phyloP scores from a whole-genome alignment of 1,140 invertebrate genomes.

The Drosophila seguyi region DNA sequence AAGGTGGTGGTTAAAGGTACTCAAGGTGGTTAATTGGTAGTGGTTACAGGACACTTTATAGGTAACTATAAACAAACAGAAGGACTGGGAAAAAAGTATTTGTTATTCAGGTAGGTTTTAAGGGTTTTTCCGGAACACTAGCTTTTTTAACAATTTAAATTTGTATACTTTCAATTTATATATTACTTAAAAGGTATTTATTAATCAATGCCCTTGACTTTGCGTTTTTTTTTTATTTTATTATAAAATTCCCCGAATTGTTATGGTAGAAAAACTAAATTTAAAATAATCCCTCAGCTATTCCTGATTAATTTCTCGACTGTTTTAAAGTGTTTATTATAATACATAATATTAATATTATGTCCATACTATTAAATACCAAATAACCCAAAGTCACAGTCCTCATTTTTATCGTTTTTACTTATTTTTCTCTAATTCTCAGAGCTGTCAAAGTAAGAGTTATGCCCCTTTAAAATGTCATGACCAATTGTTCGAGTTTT shows the following conservation, averaged over 20 bases:
- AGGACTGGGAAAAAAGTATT: background rate
- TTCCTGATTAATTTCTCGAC: background rate
- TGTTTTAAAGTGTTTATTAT: background rate
- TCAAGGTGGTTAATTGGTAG: constrained; percentile 10
- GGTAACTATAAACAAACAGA: background rate
- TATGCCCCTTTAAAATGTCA: constrained; percentile 11
- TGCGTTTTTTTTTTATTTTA: no score
- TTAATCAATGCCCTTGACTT: no score
- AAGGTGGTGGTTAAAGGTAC: constrained; percentile 26
- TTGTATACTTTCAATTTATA: no score
- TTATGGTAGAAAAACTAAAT: no score
- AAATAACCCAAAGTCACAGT: no score
- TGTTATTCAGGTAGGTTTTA: background rate
- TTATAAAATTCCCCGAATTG: no score
- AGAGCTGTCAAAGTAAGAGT: background rate
- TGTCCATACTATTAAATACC: no score
- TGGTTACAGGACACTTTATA: background rate
- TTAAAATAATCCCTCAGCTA: background rate
- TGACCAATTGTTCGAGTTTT: constrained; percentile 10
- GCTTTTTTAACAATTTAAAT: background rate
- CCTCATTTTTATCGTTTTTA: background rate
- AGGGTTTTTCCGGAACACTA: background rate
- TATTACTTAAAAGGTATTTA: no score
- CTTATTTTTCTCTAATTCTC: background rate
- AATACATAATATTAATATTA: background rate